Conservation (phyloP, 1,140 invertebrate genomes). For the Galleria mellonella region DNA sequence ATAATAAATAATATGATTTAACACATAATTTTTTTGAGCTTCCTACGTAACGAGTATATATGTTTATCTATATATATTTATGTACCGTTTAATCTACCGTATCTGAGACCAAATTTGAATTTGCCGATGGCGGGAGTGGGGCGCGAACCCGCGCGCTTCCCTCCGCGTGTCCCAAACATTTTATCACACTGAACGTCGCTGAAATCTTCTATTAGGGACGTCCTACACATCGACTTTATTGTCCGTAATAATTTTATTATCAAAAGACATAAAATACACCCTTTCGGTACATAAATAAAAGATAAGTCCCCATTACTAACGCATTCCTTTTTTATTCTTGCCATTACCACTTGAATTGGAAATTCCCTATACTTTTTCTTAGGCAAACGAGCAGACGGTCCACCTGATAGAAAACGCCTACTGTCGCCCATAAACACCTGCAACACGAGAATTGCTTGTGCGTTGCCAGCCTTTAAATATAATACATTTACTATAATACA, state of each 20-base stretch:
- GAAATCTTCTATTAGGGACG: conserved; percentile 50
- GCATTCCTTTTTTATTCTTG: no score
- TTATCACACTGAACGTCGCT: conserved; percentile 56
- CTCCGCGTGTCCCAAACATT: conserved; percentile 47
- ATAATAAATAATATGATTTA: not conserved
- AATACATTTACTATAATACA: not conserved
- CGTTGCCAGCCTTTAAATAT: no score
- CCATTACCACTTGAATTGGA: not conserved
- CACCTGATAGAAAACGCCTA: no score
- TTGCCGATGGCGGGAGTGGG: conserved; percentile 40
- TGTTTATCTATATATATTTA: conserved; percentile 3
- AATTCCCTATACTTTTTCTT: not conserved
- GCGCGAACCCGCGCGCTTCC: conserved; percentile 27
- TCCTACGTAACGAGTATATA: not conserved
- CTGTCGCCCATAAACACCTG: no score
- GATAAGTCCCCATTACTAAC: no score
- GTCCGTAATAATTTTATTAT: conserved; percentile 25
- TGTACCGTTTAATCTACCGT: conserved; percentile 18
- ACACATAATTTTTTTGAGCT: not conserved
- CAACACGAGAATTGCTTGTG: no score
- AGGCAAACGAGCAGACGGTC: no score
- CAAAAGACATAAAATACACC: conserved; percentile 9
- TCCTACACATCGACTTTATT: conserved; percentile 26
- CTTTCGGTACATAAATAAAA: conserved; percentile 1
- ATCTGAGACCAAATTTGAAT: conserved; percentile 40